Percentiles rank a stretch among this genome's conserved stretches.
phyloP scores from a whole-genome alignment of 1,140 invertebrate species.

The Plectus sambesii region DNA sequence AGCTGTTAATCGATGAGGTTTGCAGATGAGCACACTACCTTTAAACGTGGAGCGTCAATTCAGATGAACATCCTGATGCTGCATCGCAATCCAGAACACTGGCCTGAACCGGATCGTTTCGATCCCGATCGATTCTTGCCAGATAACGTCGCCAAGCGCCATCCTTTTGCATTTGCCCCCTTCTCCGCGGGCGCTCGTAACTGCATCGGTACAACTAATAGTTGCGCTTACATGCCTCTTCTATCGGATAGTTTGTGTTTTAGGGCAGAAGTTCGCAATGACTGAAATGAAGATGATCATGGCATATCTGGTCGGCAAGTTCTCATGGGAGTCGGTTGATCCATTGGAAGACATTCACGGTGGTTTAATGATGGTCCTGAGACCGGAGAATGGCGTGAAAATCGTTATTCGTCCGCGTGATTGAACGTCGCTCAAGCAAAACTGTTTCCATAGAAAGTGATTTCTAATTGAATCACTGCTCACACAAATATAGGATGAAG shows the following conservation, averaged over 20 bases:
- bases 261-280: conserved; percentile 47
- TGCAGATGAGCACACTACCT: conserved; percentile 22
- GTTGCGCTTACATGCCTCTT: neutral
- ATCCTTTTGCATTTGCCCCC: conserved; percentile 42
- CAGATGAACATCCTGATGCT: conserved; percentile 48
- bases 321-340: too few relatives aligned
- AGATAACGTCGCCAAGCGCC: conserved; percentile 55
- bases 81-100: conserved; percentile 63
- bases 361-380: too few relatives aligned
- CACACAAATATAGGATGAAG: too few relatives aligned
- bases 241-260: conserved; percentile 17
- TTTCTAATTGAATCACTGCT: too few relatives aligned
- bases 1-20: conserved; percentile 15
- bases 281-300: conserved; percentile 44
- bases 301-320: too few relatives aligned
- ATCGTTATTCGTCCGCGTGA: too few relatives aligned
- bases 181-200: conserved; percentile 43
- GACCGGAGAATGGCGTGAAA: too few relatives aligned
- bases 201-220: conserved; percentile 37
- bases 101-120: conserved; percentile 68
- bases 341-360: too few relatives aligned
- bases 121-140: conserved; percentile 78
- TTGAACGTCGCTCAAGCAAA: too few relatives aligned
- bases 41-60: conserved; percentile 24
- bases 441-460: too few relatives aligned